Evolutionary conservation across 2,888 invertebrate genomes (phyloP).

Genomic region (Lochmaea crataegi): DNA sequence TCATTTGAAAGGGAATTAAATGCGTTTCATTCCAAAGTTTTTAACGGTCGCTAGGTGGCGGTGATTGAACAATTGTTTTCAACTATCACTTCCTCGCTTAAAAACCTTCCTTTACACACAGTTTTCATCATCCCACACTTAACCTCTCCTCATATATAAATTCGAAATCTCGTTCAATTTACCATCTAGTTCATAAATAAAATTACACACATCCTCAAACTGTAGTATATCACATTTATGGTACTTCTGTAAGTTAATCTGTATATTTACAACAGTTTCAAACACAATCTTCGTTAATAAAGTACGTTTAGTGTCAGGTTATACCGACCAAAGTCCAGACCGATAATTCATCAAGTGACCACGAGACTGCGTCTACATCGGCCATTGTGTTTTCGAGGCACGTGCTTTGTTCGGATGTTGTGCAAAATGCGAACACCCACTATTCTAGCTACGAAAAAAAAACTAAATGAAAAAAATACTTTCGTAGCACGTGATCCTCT

Average conservation of each 20-base stretch:
- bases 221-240: slow-evolving; percentile 47
- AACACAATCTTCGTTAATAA: slow-evolving; percentile 53
- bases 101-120: too few relatives aligned
- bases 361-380: slow-evolving; percentile 42
- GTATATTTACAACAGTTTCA: slow-evolving; percentile 55
- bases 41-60: too few relatives aligned
- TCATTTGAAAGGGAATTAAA: too few relatives aligned
- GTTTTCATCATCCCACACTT: too few relatives aligned
- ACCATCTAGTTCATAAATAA: slow-evolving; percentile 31
- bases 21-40: too few relatives aligned
- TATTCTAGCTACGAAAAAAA: slow-evolving; percentile 22
- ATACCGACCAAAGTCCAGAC: slow-evolving; percentile 46
- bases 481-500: slow-evolving; percentile 34
- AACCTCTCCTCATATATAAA: too few relatives aligned
- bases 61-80: too few relatives aligned
- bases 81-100: too few relatives aligned
- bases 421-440: slow-evolving; percentile 43
- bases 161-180: too few relatives aligned
- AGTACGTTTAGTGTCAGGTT: slow-evolving; percentile 54
- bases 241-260: slow-evolving; percentile 50
- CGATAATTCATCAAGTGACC: slow-evolving; percentile 52
- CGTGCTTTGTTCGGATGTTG: slow-evolving; percentile 37
- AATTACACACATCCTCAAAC: slow-evolving; percentile 32
- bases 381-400: slow-evolving; percentile 35
- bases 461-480: slow-evolving; percentile 21